Percentiles rank a stretch among this genome's conserved stretches.
Conservation (phyloP, 1,140 invertebrate species). For the Wiebesia pumilae region DNA sequence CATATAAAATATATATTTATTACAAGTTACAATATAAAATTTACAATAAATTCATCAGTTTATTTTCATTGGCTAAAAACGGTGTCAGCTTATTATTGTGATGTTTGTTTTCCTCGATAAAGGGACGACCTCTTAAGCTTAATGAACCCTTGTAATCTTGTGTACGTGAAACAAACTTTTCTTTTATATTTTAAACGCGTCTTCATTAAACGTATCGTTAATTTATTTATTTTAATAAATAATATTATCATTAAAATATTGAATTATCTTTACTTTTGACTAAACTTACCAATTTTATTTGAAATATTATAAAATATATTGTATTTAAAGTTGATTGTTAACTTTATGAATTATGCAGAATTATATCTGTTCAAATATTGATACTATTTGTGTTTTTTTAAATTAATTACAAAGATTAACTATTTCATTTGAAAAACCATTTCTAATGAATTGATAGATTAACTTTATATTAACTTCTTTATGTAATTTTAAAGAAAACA, state of each 20-base stretch:
- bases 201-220: not conserved
- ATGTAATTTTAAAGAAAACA: no score
- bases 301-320: not conserved
- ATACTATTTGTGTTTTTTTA: no score
- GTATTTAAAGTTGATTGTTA: no score
- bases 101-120: not conserved
- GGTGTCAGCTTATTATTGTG: not conserved
- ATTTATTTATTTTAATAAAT: not conserved
- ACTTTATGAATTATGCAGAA: no score
- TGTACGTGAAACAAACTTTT: not conserved
- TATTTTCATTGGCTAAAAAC: not conserved
- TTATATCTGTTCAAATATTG: no score
- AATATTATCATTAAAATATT: not conserved
- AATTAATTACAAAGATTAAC: no score
- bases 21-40: not conserved
- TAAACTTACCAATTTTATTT: not conserved
- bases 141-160: not conserved
- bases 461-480: no score
- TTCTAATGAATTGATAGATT: no score
- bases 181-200: not conserved
- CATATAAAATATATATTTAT: not conserved
- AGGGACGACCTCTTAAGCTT: not conserved
- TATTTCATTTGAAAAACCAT: no score
- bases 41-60: not conserved
- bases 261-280: no score